Percentiles rank a stretch among this genome's conserved stretches.
Conservation (phyloP, 2,888 invertebrate species). For the Cryptophagus acutangulus region DNA sequence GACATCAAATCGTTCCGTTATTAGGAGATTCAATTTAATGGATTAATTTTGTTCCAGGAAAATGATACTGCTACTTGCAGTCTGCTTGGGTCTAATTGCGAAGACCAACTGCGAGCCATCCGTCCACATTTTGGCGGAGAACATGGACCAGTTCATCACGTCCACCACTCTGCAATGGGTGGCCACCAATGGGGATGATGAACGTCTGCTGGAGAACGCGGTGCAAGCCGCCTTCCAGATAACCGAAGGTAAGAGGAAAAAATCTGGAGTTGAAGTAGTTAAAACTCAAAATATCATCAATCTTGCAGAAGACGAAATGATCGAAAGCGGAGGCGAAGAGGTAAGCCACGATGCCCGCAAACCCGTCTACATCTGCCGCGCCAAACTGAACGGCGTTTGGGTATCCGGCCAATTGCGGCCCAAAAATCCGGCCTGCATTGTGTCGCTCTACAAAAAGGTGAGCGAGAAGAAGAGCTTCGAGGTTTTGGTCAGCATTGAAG, state of each 20-base stretch:
- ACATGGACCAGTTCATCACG: constrained; percentile 64
- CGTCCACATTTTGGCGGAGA: constrained; percentile 42
- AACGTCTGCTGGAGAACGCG: constrained; percentile 55
- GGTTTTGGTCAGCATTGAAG: constrained; percentile 71
- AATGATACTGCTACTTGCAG: too few species aligned
- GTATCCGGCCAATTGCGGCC: constrained; percentile 63
- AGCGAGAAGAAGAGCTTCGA: constrained; percentile 59
- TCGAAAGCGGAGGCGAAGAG: constrained; percentile 61
- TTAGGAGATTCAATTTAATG: too few species aligned
- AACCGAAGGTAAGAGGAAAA: constrained; percentile 28
- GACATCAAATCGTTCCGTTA: too few species aligned
- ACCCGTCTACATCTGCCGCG: constrained; percentile 69
- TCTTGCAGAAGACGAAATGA: constrained; percentile 10
- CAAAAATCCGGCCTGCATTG: constrained; percentile 59
- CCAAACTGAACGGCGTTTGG: constrained; percentile 66
- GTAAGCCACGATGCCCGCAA: constrained; percentile 50
- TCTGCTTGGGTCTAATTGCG: too few species aligned
- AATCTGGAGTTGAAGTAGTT: neutral
- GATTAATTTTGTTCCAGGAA: too few species aligned
- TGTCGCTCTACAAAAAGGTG: constrained; percentile 56
- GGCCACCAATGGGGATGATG: constrained; percentile 47
- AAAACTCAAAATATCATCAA: neutral
- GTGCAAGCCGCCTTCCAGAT: constrained; percentile 58
- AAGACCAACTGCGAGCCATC: constrained; percentile 30
- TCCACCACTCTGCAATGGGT: constrained; percentile 79